Evolutionary conservation across 2,888 invertebrate genomes (phyloP), one percentile per base, ranked within the genome.

Genomic region (Brenthis ino): DNA sequence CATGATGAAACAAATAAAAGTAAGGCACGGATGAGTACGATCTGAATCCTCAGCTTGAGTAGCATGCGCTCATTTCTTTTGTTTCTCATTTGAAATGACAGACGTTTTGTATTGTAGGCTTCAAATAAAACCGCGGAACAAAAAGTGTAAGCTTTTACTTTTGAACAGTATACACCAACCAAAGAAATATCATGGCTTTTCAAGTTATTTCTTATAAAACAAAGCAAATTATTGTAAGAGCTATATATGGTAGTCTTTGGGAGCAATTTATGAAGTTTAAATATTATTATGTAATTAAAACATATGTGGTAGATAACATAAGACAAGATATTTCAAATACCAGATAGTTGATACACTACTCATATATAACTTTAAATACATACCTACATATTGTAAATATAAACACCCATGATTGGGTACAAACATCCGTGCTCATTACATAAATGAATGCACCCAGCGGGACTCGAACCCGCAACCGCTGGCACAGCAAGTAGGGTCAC

Each of bases 51-150:
- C 51, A 63, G 63, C 51, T 67, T 55, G 56, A 61, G 67, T 56
- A 61, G 54, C 54, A 60, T 66, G 66, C 55, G 50, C 67, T 63
- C 55, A 56, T 55, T 67, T 67, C 67, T 67, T 66, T 67, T 67
- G 67, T 67, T 61, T 63, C 61, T 67, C 67, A 67, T 67, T 67
- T 61, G 67, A 61, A 67, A 67, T 67, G 67, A 67, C 61, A 67
- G 67, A 48, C 61, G 61, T 56, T 67, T 67, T 55, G 67, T 61
- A 67, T 56, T 63, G 67, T 51, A 51, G 61, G 55, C 51, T 64
- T 28, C 61, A 67, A 61, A 61, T 67, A 67, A 63, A 63, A 54
- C 50, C 6, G 50, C 61, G 61, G 67, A 61, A 50, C 56, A 61
- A 67, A 67, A 63, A 66, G 14, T 43, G 50, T 60, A 56, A 61